Conservation (phyloP, 2,113 vertebrate species). For the Aegithalos caudatus region DNA sequence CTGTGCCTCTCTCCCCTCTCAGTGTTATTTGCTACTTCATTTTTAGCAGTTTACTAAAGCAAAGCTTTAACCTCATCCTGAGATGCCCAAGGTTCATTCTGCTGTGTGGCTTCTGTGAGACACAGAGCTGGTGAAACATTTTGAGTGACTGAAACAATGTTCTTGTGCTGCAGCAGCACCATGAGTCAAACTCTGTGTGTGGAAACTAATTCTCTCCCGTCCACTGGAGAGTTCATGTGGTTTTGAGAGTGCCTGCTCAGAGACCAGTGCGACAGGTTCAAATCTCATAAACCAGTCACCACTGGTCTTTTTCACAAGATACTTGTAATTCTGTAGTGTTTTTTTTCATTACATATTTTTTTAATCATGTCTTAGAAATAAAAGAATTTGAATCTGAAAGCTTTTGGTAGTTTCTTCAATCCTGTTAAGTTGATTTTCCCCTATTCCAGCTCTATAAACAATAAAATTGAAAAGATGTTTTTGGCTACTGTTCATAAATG, state of each 20-base stretch:
- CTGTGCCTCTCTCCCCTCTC: background rate
- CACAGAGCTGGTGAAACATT: background rate
- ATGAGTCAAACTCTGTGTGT: background rate
- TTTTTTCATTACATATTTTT: background rate
- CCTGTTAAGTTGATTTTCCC: background rate
- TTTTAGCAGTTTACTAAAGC: background rate
- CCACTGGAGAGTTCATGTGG: background rate
- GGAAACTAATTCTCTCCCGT: background rate
- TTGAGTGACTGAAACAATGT: background rate
- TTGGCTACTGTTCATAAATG: background rate
- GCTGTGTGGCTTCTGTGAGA: background rate
- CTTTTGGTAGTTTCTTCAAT: background rate
- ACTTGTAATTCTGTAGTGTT: background rate
- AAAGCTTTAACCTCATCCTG: background rate
- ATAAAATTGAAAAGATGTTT: background rate
- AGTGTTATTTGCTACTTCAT: background rate
- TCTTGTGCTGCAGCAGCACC: background rate
- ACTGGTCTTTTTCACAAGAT: background rate
- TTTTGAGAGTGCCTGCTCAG: background rate
- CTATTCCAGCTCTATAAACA: background rate
- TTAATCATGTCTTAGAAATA: background rate
- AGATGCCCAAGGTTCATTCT: background rate
- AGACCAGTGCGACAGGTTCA: accelerated
- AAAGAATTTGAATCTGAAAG: background rate
- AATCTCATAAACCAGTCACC: background rate